These are phyloP conservation scores for Heliconius sara DNA, from an alignment of 2,888 invertebrate genomes.

Conservation along the genomic window DNA sequence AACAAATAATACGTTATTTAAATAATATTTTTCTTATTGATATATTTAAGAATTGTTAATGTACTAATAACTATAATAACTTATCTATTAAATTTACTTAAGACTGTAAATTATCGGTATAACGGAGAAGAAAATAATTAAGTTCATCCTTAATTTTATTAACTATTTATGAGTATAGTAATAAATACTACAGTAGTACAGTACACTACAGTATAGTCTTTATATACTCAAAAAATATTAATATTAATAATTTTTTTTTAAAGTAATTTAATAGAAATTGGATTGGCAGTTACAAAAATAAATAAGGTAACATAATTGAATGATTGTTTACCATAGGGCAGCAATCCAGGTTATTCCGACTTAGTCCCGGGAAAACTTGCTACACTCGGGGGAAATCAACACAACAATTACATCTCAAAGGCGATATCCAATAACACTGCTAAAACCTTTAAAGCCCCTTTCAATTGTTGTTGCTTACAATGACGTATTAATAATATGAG, in stretches of 20 bases:
- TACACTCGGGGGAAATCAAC: constrained; percentile 78
- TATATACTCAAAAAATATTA: background rate
- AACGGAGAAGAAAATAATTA: background rate
- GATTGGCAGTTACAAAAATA: constrained; percentile 11
- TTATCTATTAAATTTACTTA: background rate
- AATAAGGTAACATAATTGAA: constrained; percentile 47
- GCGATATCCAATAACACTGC: constrained; percentile 74
- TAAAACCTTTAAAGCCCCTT: constrained; percentile 64
- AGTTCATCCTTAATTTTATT: background rate
- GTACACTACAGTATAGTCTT: no score
- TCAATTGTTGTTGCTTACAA: constrained; percentile 51
- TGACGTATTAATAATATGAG: constrained; percentile 48
- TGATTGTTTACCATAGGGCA: constrained; percentile 62
- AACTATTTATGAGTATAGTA: no score
- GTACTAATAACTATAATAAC: background rate
- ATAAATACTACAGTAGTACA: no score
- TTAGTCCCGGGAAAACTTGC: constrained; percentile 63
- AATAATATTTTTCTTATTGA: no score
- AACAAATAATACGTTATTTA: no score
- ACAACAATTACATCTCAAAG: constrained; percentile 80
- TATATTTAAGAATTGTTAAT: background rate
- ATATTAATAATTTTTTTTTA: background rate
- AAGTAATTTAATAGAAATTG: background rate
- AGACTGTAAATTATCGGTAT: background rate
- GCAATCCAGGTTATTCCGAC: constrained; percentile 61